Evolutionary conservation across 2,888 invertebrate genomes (phyloP), one percentile per base, ranked within the genome.

Genomic region (Buathra laborator): DNA sequence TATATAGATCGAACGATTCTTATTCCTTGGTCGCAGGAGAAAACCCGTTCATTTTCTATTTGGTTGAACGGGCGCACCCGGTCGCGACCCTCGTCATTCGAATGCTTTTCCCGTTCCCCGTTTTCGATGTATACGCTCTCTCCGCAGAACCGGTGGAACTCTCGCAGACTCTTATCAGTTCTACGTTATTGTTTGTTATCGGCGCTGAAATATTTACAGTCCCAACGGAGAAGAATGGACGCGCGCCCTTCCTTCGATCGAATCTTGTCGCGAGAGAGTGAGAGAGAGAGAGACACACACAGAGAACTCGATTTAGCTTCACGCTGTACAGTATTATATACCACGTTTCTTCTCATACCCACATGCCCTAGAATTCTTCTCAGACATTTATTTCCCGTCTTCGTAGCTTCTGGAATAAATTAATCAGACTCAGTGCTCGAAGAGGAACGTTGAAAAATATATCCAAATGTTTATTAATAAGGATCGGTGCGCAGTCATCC

Each of bases 141-240:
- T 66, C 44, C 80, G 72, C 16, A 75, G 85, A 86, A 87, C 83
- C 83, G 86, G 48, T 48, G 37, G 43, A 66, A 67, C 67, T 16
- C 67, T 16, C 71, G 43, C 32, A 14, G 76, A 72, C 70, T 86
- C 88, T 90, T 91, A 90, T 91, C 90, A 87, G 87, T 78, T 76
- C 76, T 66, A 53, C 86, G 84, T 89, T 90, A 90, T 90, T 90
- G 88, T 90, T 90, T 88, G 89, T 89, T 90, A 90, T 90, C 90
- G 83, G 86, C 86, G 83, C 79, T 88, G 88, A 88, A 88, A 89
- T 88, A 88, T 89, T 87, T 86, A 87, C 86, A 86, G 83, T 86
- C 87, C 87, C 81, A 68, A 51, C 80, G 85, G 87, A 84, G 86
- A 79, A 84, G 76, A 78, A 72, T 75, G 79, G 79, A 71, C 53